Evolutionary conservation across 2,113 vertebrate species (phyloP).

Genomic region (Hydrochoerus hydrochaeris): DNA sequence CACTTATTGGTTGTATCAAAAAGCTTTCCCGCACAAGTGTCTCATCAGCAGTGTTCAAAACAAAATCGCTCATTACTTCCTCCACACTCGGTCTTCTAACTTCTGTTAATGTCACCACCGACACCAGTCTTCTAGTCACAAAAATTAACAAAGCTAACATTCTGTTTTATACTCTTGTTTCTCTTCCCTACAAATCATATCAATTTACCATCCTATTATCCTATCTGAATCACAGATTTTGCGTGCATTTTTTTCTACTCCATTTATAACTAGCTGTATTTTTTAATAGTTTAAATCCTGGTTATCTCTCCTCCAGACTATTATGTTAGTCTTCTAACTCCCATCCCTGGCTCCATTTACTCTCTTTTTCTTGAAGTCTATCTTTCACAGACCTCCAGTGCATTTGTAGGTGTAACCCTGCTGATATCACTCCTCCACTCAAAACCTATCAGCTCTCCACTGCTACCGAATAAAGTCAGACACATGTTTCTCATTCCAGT

Average conservation of each 20-base stretch:
- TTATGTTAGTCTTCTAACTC: background rate
- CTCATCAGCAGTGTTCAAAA: background rate
- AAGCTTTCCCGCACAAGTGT: background rate
- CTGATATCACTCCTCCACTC: background rate
- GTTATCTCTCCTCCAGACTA: background rate
- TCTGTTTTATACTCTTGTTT: background rate
- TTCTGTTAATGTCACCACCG: background rate
- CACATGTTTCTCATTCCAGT: background rate
- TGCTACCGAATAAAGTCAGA: background rate
- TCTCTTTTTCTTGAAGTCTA: background rate
- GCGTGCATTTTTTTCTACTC: background rate
- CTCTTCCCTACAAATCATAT: background rate
- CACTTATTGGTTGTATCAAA: background rate
- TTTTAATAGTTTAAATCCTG: background rate
- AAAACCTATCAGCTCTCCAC: background rate
- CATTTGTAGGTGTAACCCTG: background rate
- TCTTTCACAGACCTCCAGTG: background rate
- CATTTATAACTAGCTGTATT: background rate
- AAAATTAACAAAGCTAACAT: background rate
- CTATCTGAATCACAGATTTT: background rate
- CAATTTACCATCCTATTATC: background rate
- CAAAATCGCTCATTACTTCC: background rate
- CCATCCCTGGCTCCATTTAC: background rate
- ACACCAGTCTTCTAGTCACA: background rate
- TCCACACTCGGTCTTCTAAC: background rate